Conservation (phyloP, 2,888 invertebrate genomes). For the Luperina testacea region DNA sequence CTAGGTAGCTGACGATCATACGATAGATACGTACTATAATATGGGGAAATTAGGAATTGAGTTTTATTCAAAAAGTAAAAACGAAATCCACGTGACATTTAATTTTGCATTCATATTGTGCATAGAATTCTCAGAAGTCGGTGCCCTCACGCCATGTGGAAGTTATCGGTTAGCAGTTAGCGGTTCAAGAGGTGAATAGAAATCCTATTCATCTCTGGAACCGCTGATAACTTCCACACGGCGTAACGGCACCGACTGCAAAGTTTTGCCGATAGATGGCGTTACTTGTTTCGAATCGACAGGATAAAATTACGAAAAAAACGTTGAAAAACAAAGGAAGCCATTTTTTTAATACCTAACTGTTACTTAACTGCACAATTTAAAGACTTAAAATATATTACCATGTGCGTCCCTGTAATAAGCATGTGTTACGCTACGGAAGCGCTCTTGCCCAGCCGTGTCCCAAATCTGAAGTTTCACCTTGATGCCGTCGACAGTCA, state of each 20-base stretch:
- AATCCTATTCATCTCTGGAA: neutral
- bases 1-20: neutral
- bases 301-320: neutral
- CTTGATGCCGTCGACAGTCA: slow-evolving; percentile 94
- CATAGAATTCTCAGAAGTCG: slow-evolving; percentile 39
- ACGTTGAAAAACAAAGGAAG: neutral
- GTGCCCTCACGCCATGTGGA: slow-evolving; percentile 34
- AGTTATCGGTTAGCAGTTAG: slow-evolving; percentile 18
- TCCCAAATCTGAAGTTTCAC: slow-evolving; percentile 99
- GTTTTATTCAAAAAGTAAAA: neutral
- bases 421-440: slow-evolving; percentile 97
- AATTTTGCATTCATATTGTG: slow-evolving; percentile 12
- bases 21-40: too few relatives aligned
- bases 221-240: neutral
- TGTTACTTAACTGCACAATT: neutral
- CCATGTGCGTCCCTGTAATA: slow-evolving; percentile 98
- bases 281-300: slow-evolving; percentile 54
- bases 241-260: neutral
- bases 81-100: slow-evolving; percentile 1
- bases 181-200: slow-evolving; percentile 8
- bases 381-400: slow-evolving; percentile 77
- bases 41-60: neutral
- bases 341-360: too few relatives aligned
- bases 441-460: slow-evolving; percentile 98
- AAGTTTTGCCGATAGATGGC: slow-evolving; percentile 67